Evolutionary conservation across 1,140 invertebrate species (phyloP), one percentile per base, ranked within the genome.

Genomic region (Pseudomyrmex gracilis): DNA sequence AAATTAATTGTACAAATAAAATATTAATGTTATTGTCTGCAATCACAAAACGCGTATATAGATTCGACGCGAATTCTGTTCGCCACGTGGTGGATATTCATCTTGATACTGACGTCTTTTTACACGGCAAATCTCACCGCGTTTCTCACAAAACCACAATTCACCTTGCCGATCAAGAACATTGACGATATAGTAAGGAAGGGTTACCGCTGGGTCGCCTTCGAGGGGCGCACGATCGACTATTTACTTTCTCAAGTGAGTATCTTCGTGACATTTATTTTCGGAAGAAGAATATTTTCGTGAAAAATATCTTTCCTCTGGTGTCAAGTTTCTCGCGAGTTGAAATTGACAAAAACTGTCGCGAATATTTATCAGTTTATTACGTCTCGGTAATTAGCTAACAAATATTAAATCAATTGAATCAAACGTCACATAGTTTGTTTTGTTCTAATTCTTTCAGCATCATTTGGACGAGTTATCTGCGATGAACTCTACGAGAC

Each of bases 41-140:
- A 13, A 67, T 77, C 12, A 2, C 9, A 51, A 51, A 51, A 51
- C 12, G 49, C 8, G 9, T 17, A 90, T 95, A 17, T 90, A 98
- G 98, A 98, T 94, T 97, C 97, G 12, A 96, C 97, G 1, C 94
- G 98, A 55, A 94, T 98, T 43, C 93, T 98, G 3, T 98, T 98
- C 92, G 97, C 97, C 20, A 98, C 97, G 0, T 98, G 98, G 98
- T 98, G 98, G 98, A 95, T 98, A 64, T 98, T 98, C 91, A 97
- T 98, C 70, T 97, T 97, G 55, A 96, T 98, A 73, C 91, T 98
- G 17, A 98, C 97, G 0, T 97, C 97, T n/a, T 98, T 98, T 93
- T 98, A 98, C 92, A 98, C 98, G 2, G 98, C 98, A 1, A 98
- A 98, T 93, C 95, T 98, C 76, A 98, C 98, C 1, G 98, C 98